Evolutionary conservation across 2,888 invertebrate species (phyloP), one percentile per base, ranked within the genome.

Genomic region (Chrysina gloriosa): DNA sequence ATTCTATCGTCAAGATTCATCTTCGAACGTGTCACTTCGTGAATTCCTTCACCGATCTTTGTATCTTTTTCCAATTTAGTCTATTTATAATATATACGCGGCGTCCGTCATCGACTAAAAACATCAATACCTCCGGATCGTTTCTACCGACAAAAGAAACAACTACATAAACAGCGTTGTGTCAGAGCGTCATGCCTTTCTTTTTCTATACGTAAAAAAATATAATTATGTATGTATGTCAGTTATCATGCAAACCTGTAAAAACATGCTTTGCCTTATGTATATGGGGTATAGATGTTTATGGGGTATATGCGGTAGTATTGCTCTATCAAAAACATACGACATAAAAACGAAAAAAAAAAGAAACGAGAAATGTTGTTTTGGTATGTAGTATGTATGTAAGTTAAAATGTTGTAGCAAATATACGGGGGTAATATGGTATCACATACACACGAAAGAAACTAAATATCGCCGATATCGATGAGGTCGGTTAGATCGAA

Each of bases 181-280:
- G 58, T 61, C 58, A 61, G 58, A 61, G 58, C 58, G 27, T 27
- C 58, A 61, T 61, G 58, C 58, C 58, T 42, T 42, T 61, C 27
- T 61, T 27, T 61, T 61, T 25, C n/a, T n/a, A n/a, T n/a, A n/a
- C 45, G 11, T 47, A 47, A 16, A 31, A 61, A 42, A 61, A 27
- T 16, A 39, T 52, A 19, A 27, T 27, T n/a, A 42, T n/a, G 19
- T 58, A 58, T 58, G 58, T 58, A 61, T 61, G 58, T 61, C 42
- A 42, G 29, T 61, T n/a, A n/a, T 27, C 58, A 61, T 61, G 58
- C 58, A 45, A 36, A 61, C 58, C 58, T 61, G 58, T 58, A 61
- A 61, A 61, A 61, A 42, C 39, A 61, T 42, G 42, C 39, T 36
- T 25, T 61, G 52, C 52, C 52, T 61, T 61, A 56, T 56, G 23